A percentile compares a stretch with the other conserved stretches of the same genome.
Conservation (phyloP, 2,888 invertebrate species). For the Metellina segmentata region DNA sequence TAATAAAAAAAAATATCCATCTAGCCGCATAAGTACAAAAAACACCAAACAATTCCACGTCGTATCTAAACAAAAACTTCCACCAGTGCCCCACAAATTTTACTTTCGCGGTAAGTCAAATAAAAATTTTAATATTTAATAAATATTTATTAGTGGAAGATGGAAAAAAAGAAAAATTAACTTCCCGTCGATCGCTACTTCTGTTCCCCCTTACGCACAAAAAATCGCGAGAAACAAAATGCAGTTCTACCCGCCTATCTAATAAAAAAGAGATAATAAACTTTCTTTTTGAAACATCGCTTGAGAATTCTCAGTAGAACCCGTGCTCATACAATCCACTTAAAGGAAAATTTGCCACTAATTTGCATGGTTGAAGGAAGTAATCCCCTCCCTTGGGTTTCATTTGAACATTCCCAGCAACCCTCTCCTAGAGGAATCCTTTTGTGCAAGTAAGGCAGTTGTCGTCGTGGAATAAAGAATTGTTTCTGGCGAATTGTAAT, state of each 20-base stretch:
- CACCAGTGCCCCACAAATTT: not conserved
- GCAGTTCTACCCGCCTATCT: not conserved
- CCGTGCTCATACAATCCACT: constrained; percentile 4
- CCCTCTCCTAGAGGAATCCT: not conserved
- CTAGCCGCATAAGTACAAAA: no score
- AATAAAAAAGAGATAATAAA: constrained; percentile 2
- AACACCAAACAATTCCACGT: not conserved
- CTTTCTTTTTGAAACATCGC: constrained; percentile 27
- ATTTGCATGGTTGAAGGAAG: constrained; percentile 44
- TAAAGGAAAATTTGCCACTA: constrained; percentile 31
- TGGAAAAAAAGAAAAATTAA: not conserved
- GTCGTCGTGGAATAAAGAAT: not conserved
- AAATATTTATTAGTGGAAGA: constrained; percentile 12
- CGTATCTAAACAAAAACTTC: not conserved
- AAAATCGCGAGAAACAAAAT: not conserved
- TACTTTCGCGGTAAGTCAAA: not conserved
- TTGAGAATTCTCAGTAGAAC: constrained; percentile 15
- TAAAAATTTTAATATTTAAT: constrained; percentile 9
- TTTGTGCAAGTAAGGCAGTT: not conserved
- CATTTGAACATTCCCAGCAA: constrained; percentile 10
- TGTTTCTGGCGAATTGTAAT: constrained; percentile 24
- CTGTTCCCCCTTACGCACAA: not conserved
- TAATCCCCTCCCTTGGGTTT: constrained; percentile 20
- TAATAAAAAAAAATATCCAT: no score
- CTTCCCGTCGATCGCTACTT: not conserved